A percentile compares a stretch with the other conserved stretches of the same genome.
Conservation (phyloP, 2,888 invertebrate species). For the Syrphus vitripennis region DNA sequence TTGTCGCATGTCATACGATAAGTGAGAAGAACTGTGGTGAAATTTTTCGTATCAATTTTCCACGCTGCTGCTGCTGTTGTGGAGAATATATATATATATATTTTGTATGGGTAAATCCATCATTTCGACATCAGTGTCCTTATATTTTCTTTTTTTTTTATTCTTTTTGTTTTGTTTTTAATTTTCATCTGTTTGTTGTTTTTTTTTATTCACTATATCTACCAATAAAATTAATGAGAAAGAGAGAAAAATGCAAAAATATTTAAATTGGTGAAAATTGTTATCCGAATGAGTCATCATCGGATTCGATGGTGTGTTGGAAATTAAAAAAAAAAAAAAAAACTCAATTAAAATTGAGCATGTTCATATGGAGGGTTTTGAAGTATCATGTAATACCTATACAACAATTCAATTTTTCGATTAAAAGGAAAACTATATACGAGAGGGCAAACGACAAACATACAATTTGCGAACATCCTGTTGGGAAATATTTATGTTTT, state of each 20-base stretch:
- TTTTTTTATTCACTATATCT: no score
- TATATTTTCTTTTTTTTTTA: background rate
- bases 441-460: background rate
- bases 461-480: conserved; percentile 9
- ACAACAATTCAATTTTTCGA: conserved; percentile 10
- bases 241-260: background rate
- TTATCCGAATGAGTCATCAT: conserved; percentile 32
- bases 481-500: background rate
- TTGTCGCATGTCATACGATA: background rate
- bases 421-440: background rate
- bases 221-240: background rate
- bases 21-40: conserved; percentile 1
- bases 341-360: conserved; percentile 12
- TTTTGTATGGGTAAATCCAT: background rate
- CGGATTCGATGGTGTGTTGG: background rate
- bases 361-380: background rate
- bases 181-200: background rate
- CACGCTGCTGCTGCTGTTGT: background rate
- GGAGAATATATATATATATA: background rate
- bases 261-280: conserved; percentile 19
- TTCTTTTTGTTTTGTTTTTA: background rate
- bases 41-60: conserved; percentile 16
- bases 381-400: background rate
- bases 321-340: background rate
- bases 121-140: background rate